Percentiles rank a stretch among this genome's conserved stretches.
These are phyloP conservation scores for Danio jaintianensis DNA, from an alignment of 2,797 vertebrate genomes.

Conservation along the genomic window DNA sequence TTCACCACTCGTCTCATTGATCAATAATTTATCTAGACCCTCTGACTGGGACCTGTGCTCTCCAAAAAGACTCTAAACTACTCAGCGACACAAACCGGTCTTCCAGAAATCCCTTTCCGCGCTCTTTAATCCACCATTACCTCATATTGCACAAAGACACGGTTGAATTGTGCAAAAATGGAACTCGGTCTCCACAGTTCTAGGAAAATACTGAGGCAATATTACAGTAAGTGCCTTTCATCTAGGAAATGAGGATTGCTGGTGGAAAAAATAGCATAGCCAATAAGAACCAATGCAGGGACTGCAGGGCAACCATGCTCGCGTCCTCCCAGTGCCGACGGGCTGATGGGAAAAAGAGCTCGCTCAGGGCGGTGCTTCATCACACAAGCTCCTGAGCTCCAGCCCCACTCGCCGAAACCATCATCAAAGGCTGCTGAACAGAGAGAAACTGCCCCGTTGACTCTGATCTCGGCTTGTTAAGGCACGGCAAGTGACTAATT, in stretches of 20 bases:
- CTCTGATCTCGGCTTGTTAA: constrained; percentile 69
- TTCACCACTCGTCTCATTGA: constrained; percentile 80
- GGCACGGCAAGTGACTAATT: constrained; percentile 76
- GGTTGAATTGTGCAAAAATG: constrained; percentile 59
- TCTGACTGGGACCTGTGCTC: constrained; percentile 80
- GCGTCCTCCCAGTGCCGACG: constrained; percentile 66
- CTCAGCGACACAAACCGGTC: constrained; percentile 65
- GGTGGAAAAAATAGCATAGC: constrained; percentile 61
- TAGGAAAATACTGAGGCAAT: constrained; percentile 66
- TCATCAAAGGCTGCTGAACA: constrained; percentile 79
- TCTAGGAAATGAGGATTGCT: constrained; percentile 74
- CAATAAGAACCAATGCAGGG: constrained; percentile 66
- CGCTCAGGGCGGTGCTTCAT: constrained; percentile 67
- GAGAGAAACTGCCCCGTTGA: constrained; percentile 69
- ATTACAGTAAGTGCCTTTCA: constrained; percentile 73
- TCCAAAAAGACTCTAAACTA: constrained; percentile 69
- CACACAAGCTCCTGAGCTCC: constrained; percentile 71
- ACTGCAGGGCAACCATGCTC: constrained; percentile 66
- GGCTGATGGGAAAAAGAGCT: constrained; percentile 63
- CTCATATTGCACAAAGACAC: constrained; percentile 63
- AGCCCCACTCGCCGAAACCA: constrained; percentile 63
- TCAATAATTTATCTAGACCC: constrained; percentile 82
- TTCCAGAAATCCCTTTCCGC: constrained; percentile 56
- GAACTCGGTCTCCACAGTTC: constrained; percentile 58
- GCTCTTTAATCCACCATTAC: constrained; percentile 58